Evolutionary conservation across 37 sponge, comb jelly and placozoan genomes (phyloP).

Genomic region (Spongilla lacustris): DNA sequence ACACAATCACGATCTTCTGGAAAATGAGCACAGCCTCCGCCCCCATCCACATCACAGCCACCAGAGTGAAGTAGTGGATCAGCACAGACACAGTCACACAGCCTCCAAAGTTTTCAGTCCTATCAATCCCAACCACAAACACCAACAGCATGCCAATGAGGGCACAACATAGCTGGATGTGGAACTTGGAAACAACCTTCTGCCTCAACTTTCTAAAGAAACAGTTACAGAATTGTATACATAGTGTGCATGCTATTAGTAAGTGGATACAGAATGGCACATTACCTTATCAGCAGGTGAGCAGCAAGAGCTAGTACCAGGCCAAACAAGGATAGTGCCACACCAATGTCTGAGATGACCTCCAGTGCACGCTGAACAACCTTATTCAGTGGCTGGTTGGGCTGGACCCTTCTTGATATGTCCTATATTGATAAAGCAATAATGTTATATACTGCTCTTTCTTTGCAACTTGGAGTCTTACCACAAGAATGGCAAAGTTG

Average conservation of each 20-base stretch:
- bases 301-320: slow-evolving; percentile 24
- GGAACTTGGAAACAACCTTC: slow-evolving; percentile 18
- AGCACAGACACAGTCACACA: slow-evolving; percentile 40
- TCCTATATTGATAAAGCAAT: no score
- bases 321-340: slow-evolving; percentile 21
- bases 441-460: neutral
- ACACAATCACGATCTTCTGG: slow-evolving; percentile 42
- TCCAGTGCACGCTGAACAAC: neutral
- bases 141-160: slow-evolving; percentile 40
- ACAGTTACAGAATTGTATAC: no score
- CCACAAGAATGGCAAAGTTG: slow-evolving; percentile 60
- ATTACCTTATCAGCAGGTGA: slow-evolving; percentile 19
- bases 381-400: no score
- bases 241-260: no score
- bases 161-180: slow-evolving; percentile 38
- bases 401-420: no score
- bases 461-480: neutral
- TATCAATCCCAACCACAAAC: slow-evolving; percentile 31
- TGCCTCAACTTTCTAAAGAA: slow-evolving; percentile 18
- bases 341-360: slow-evolving; percentile 34
- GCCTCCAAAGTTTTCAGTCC: slow-evolving; percentile 13
- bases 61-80: slow-evolving; percentile 55
- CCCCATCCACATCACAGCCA: slow-evolving; percentile 32
- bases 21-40: slow-evolving; percentile 32
- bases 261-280: no score